These are phyloP conservation scores for Sebastes itinus DNA, from an alignment of 2,797 vertebrate genomes.

Conservation along the genomic window DNA sequence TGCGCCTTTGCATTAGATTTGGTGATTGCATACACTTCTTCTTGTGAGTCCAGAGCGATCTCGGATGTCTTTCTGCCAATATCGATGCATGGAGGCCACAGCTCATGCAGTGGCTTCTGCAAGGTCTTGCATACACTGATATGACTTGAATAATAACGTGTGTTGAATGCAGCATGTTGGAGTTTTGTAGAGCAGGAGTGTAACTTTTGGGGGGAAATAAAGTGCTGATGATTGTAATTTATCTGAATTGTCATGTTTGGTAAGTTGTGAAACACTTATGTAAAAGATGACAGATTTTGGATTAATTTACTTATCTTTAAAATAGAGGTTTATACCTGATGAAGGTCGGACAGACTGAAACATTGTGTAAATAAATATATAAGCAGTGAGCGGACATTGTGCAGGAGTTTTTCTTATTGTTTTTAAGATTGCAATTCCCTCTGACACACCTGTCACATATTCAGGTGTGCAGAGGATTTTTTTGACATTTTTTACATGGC, in stretches of 20 bases:
- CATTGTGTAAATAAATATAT: too few species aligned
- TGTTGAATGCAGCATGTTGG: background rate
- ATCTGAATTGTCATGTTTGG: background rate
- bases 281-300: background rate
- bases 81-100: background rate
- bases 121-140: background rate
- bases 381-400: too few species aligned
- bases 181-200: background rate
- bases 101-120: background rate
- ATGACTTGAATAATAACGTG: background rate
- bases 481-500: background rate
- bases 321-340: background rate
- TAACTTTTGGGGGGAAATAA: background rate
- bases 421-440: background rate
- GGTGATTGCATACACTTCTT: conserved; percentile 8
- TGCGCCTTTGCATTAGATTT: conserved; percentile 14
- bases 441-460: background rate
- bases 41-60: background rate
- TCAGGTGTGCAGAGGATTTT: background rate
- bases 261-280: background rate
- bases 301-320: background rate
- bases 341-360: too few species aligned
- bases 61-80: background rate
- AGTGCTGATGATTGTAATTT: background rate
- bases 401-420: too few species aligned